A percentile compares a stretch with the other conserved stretches of the same genome.
These are phyloP conservation scores for Porites lobata DNA, from an alignment of 92 coral and sea anemone species.

Conservation along the genomic window DNA sequence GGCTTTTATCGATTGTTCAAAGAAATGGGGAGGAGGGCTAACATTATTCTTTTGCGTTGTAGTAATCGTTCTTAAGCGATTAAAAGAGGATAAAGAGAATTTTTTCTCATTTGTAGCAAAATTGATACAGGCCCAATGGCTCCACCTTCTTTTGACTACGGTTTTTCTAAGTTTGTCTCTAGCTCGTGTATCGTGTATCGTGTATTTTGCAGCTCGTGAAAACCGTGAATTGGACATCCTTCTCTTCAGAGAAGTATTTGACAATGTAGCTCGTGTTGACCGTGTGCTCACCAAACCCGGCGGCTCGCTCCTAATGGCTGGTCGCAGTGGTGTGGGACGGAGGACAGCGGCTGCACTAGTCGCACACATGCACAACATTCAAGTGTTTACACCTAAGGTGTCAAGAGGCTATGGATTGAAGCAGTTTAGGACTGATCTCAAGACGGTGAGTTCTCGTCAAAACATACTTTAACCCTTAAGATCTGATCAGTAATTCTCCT, in stretches of 20 bases:
- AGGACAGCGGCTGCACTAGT: slow-evolving; percentile 98
- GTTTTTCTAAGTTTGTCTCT: too few relatives aligned
- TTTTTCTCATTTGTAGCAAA: too few relatives aligned
- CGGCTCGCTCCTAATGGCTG: slow-evolving; percentile 97
- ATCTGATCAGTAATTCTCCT: too few relatives aligned
- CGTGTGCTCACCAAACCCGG: slow-evolving; percentile 95
- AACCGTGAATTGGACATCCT: slow-evolving; percentile 96
- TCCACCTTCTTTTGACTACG: too few relatives aligned
- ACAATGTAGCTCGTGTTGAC: slow-evolving; percentile 96
- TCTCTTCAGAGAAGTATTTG: slow-evolving; percentile 96
- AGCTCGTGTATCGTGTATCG: too few relatives aligned
- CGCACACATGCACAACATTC: slow-evolving; percentile 98
- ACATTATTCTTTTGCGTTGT: too few relatives aligned
- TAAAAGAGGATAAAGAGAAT: too few relatives aligned
- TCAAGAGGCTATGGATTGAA: slow-evolving; percentile 97
- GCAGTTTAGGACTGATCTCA: slow-evolving; percentile 94
- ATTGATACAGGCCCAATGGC: too few relatives aligned
- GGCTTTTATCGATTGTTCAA: too few relatives aligned
- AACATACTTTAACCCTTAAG: too few relatives aligned
- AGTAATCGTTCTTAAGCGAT: too few relatives aligned
- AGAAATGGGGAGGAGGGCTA: too few relatives aligned
- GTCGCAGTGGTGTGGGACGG: slow-evolving; percentile 99
- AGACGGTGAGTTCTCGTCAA: slow-evolving; percentile 69
- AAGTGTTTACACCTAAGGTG: slow-evolving; percentile 93
- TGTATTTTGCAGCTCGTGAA: slow-evolving; percentile 96